phyloP scores from a whole-genome alignment of 2,888 invertebrate genomes.

The Limnephilus lunatus region DNA sequence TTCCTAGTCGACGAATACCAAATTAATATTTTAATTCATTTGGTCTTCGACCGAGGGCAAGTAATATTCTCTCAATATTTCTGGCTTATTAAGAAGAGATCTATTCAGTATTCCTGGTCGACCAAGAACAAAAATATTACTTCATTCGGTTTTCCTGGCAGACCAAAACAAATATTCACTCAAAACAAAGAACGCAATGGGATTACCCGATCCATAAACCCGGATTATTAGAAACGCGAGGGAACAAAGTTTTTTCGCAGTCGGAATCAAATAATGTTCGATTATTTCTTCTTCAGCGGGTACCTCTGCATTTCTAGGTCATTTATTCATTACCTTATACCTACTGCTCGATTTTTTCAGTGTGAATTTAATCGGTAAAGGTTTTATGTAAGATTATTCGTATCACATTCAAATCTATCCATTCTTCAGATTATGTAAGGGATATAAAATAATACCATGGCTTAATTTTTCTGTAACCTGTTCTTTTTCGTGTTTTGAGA shows the following conservation, averaged over 20 bases:
- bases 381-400: background rate
- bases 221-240: constrained; percentile 39
- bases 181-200: constrained; percentile 29
- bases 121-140: background rate
- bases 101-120: background rate
- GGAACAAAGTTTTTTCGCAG: constrained; percentile 29
- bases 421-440: background rate
- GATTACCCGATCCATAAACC: constrained; percentile 49
- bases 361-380: background rate
- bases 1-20: too few relatives aligned
- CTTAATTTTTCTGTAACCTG: too few relatives aligned
- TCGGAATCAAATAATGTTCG: constrained; percentile 25
- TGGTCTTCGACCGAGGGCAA: too few relatives aligned
- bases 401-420: background rate
- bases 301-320: constrained; percentile 7
- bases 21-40: too few relatives aligned
- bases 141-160: background rate
- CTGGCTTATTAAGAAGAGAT: too few relatives aligned
- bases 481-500: too few relatives aligned
- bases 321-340: background rate
- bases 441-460: too few relatives aligned
- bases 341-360: background rate
- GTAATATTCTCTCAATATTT: too few relatives aligned
- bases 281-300: background rate
- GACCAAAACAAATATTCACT: constrained; percentile 41